Conservation (phyloP, 2,888 invertebrate genomes). For the Trachelus tabidus region DNA sequence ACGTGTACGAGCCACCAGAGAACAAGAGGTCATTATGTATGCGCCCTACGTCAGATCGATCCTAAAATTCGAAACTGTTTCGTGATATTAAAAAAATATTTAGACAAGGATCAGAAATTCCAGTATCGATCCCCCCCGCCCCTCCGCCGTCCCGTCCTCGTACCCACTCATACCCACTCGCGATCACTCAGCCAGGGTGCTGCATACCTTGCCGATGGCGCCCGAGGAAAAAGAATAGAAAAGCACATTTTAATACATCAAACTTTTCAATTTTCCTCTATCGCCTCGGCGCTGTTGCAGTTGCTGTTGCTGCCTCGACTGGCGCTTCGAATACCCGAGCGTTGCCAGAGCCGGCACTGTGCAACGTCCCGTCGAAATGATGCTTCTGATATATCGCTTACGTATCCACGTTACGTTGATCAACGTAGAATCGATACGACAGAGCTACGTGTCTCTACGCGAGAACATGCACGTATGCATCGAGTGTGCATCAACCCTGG, state of each 20-base stretch:
- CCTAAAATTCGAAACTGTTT: too few relatives aligned
- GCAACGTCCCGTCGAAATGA: conserved; percentile 36
- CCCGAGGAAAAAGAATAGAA: not conserved
- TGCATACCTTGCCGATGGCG: not conserved
- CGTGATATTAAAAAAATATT: too few relatives aligned
- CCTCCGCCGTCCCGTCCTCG: too few relatives aligned
- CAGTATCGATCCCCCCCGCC: too few relatives aligned
- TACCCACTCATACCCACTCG: not conserved
- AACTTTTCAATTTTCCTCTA: conserved; percentile 55
- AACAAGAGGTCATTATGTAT: too few relatives aligned
- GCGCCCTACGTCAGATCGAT: too few relatives aligned
- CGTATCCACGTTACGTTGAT: conserved; percentile 47
- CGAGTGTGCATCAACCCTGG: not conserved
- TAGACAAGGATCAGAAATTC: too few relatives aligned
- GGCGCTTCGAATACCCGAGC: not conserved
- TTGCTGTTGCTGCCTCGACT: not conserved
- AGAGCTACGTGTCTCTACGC: not conserved
- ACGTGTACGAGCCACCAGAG: too few relatives aligned
- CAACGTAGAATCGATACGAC: conserved; percentile 50
- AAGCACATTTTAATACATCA: conserved; percentile 46
- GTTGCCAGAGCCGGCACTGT: not conserved
- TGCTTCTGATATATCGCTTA: conserved; percentile 58
- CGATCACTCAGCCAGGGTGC: not conserved
- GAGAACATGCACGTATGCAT: not conserved
- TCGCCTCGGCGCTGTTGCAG: conserved; percentile 20